These are phyloP conservation scores for Oreonectes daqikongensis DNA, from an alignment of 2,797 vertebrate genomes.

Conservation along the genomic window DNA sequence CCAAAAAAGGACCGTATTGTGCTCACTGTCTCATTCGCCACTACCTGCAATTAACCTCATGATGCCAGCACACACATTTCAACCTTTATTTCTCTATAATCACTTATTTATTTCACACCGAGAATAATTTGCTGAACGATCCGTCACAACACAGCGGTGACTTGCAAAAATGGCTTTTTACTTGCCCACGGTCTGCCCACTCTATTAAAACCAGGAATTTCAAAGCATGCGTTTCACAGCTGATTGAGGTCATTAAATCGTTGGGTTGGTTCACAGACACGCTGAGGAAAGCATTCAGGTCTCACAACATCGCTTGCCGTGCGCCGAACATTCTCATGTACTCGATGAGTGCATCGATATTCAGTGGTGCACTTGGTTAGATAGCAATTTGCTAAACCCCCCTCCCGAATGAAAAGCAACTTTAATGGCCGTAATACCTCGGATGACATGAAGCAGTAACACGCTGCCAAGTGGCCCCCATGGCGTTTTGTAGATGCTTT, in stretches of 20 bases:
- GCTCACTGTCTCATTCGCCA: background rate
- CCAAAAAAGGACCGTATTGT: background rate
- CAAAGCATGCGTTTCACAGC: conserved; percentile 14
- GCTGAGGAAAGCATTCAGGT: background rate
- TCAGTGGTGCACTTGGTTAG: conserved; percentile 3
- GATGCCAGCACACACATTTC: conserved; percentile 8
- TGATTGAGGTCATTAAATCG: conserved; percentile 45
- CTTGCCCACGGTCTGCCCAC: conserved; percentile 3
- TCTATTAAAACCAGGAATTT: conserved; percentile 36
- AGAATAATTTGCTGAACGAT: conserved; percentile 23
- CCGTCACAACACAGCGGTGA: conserved; percentile 29
- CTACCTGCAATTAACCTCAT: background rate
- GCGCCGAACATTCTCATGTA: conserved; percentile 12
- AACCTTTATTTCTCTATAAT: conserved; percentile 5
- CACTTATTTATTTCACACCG: conserved; percentile 8
- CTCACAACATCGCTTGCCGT: background rate
- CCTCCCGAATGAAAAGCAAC: conserved; percentile 20
- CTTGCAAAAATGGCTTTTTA: conserved; percentile 4
- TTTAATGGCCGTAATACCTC: conserved; percentile 2
- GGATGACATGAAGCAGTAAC: conserved; percentile 12
- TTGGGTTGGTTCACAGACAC: conserved; percentile 26
- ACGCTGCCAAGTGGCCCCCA: conserved; percentile 22
- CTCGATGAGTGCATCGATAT: conserved; percentile 32
- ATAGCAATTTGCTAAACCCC: conserved; percentile 1
- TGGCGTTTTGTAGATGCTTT: conserved; percentile 15